phyloP scores from a whole-genome alignment of 2,797 vertebrate species.

The Sebastes nivosus region DNA sequence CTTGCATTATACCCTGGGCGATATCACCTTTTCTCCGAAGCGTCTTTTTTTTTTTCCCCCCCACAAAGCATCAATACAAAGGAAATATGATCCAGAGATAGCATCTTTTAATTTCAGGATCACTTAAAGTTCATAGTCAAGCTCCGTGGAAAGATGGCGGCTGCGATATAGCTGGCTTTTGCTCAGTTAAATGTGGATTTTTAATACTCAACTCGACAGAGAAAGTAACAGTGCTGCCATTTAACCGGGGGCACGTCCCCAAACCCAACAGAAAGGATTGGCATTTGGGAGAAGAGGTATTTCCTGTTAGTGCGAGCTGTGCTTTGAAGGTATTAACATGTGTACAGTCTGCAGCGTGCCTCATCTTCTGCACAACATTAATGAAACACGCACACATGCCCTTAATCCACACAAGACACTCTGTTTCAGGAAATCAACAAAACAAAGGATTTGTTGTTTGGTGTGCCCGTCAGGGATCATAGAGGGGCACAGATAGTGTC shows the following conservation, averaged over 20 bases:
- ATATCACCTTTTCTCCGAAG: conserved; percentile 5
- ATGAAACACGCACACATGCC: conserved; percentile 49
- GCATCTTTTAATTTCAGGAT: conserved; percentile 35
- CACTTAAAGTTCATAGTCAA: conserved; percentile 22
- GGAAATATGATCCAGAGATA: conserved; percentile 20
- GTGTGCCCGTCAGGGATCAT: conserved; percentile 9
- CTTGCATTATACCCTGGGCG: conserved; percentile 12
- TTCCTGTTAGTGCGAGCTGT: conserved; percentile 67
- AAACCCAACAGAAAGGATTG: conserved; percentile 63
- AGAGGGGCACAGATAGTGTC: conserved; percentile 27
- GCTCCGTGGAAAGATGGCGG: conserved; percentile 1
- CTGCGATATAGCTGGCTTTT: conserved; percentile 22
- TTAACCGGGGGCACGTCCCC: conserved; percentile 43
- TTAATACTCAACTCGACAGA: conserved; percentile 37
- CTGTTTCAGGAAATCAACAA: conserved; percentile 41
- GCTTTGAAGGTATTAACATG: conserved; percentile 50
- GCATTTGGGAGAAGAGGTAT: conserved; percentile 67
- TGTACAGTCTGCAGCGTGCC: conserved; percentile 27
- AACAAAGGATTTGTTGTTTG: conserved; percentile 54
- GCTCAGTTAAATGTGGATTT: conserved; percentile 18
- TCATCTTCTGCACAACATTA: conserved; percentile 54
- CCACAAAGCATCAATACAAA: neutral
- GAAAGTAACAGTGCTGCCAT: conserved; percentile 52
- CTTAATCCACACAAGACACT: conserved; percentile 47
- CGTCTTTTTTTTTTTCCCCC: neutral